Evolutionary conservation across 2,113 vertebrate species (phyloP).

Genomic region (Pseudopipra pipra): DNA sequence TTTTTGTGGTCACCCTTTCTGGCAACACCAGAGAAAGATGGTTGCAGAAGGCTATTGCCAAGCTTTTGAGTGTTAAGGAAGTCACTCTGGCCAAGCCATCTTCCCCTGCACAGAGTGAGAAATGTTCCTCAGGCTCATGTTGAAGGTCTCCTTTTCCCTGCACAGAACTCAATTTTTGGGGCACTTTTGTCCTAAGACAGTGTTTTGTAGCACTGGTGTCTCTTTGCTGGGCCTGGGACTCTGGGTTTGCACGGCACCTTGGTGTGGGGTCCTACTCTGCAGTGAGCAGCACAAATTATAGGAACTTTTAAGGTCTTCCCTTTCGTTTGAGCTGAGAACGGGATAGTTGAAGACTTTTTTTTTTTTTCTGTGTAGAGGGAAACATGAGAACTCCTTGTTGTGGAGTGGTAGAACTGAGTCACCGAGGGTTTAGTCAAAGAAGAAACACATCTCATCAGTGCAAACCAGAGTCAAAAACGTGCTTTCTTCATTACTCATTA

Average conservation of each 20-base stretch:
- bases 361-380: neutral
- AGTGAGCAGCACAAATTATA: accelerated
- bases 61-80: neutral
- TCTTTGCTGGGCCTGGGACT: neutral
- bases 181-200: neutral
- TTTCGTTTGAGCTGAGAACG: neutral
- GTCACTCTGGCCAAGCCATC: neutral
- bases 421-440: constrained; percentile 50
- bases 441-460: constrained; percentile 45
- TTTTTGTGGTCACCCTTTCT: neutral
- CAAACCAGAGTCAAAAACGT: constrained; percentile 54
- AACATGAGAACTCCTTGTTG: constrained; percentile 56
- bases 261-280: neutral
- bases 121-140: neutral
- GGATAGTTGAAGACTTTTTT: neutral
- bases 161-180: neutral
- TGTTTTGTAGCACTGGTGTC: neutral
- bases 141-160: neutral
- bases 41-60: neutral
- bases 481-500: constrained; percentile 66
- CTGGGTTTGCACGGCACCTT: neutral
- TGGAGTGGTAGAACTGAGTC: constrained; percentile 54
- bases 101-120: neutral
- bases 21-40: neutral
- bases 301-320: neutral